A percentile compares a stretch with the other conserved stretches of the same genome.
These are phyloP conservation scores for Dasysyrphus tricinctus DNA, from an alignment of 2,888 invertebrate species.

Conservation along the genomic window DNA sequence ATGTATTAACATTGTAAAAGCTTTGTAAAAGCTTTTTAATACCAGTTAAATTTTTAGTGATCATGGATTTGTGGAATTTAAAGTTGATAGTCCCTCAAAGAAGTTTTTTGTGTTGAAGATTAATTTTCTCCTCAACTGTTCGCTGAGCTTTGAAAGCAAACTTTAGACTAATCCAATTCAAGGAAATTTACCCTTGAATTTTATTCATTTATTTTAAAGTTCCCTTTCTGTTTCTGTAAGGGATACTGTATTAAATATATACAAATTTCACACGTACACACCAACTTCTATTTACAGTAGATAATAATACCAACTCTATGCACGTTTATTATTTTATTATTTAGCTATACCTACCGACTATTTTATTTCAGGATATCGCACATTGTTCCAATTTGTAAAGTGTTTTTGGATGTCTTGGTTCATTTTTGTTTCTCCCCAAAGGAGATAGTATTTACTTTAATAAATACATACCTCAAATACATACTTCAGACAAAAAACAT, in stretches of 20 bases:
- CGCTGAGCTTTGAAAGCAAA: too few species aligned
- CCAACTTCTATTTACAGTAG: background rate
- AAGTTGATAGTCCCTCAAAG: too few species aligned
- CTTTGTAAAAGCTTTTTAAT: too few species aligned
- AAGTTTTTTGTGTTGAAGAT: too few species aligned
- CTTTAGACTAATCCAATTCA: too few species aligned
- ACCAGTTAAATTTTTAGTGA: too few species aligned
- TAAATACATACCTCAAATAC: slow-evolving; percentile 28
- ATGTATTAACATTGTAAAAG: too few species aligned
- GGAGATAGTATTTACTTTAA: slow-evolving; percentile 24
- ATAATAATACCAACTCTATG: background rate
- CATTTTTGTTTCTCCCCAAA: background rate
- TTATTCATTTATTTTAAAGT: background rate
- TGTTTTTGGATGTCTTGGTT: slow-evolving; percentile 6
- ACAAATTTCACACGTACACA: background rate
- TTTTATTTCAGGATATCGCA: slow-evolving; percentile 64
- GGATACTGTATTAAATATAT: background rate
- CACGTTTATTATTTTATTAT: slow-evolving; percentile 48
- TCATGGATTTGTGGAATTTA: too few species aligned
- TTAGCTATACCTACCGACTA: slow-evolving; percentile 1
- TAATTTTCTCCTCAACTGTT: too few species aligned
- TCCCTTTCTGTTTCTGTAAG: background rate
- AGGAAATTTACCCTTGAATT: too few species aligned
- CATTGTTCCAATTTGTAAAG: slow-evolving; percentile 60
- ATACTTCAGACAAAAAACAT: slow-evolving; percentile 34